Evolutionary conservation across 2,113 vertebrate species (phyloP), one percentile per base, ranked within the genome.

Genomic region (Chlorocebus sabaeus): DNA sequence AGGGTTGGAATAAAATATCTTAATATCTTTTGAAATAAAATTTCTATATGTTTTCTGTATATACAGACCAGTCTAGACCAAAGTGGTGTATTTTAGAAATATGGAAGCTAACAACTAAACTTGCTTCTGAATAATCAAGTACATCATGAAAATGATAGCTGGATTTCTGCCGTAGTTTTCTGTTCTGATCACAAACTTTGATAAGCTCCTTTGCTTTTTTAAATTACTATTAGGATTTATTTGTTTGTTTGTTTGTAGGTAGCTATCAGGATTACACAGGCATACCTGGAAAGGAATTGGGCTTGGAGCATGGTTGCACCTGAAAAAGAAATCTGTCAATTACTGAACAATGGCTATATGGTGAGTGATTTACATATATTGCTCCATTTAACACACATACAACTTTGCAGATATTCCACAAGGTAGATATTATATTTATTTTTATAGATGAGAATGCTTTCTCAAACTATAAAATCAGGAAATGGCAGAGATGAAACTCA

Each of bases 101-200:
- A 35, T 67, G 35, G 85, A 79, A 93, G 30, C 64, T 95, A 70
- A 87, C 90, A 59, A 78, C 72, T 94, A 67, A 57, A 84, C 7
- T 96, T 81, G 17, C 79, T 94, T 97, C 97, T 90, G 50, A 93
- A 88, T 86, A 96, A 93, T 76, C 40, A 55, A 89, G 25, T 92
- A 4, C 50, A 38, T 95, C 79, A 70, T 79, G 55, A 94, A 94
- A 89, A 94, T 68, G 61, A 93, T 86, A 78, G 68, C 45, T 83
- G 93, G 81, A 80, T 89, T 95, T 97, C 35, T 59, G 50, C 89
- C 64, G 1, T 90, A 76, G 64, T 88, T 93, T 96, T 94, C 81
- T 96, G 38, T 83, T 72, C 68, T 25, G 13, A 90, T 84, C 43
- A 76, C 14, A 90, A 57, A 75, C 90, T 64, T 91, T 87, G 10